Conservation (phyloP, 2,888 invertebrate genomes). For the Nephrocerus scutellatus region DNA sequence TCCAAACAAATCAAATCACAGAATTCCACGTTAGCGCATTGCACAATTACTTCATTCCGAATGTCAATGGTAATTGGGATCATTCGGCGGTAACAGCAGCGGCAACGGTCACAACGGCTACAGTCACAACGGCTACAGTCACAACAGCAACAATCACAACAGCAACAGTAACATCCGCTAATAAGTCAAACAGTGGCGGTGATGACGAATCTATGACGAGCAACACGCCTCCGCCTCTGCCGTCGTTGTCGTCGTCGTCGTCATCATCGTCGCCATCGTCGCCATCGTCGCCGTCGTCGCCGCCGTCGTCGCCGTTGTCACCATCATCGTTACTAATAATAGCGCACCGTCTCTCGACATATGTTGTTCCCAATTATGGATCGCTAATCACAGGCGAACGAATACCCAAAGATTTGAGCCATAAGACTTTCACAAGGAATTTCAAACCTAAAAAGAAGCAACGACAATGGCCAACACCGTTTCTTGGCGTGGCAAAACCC, state of each 20-base stretch:
- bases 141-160: no score
- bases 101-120: no score
- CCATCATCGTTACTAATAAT: no score
- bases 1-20: constrained; percentile 41
- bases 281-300: no score
- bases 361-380: constrained; percentile 44
- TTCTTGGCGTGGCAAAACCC: constrained; percentile 40
- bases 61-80: constrained; percentile 56
- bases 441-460: constrained; percentile 22
- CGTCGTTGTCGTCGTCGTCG: no score
- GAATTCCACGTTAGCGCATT: constrained; percentile 52
- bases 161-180: no score
- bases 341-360: background rate
- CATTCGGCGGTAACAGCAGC: constrained; percentile 30
- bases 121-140: background rate
- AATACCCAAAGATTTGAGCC: constrained; percentile 40
- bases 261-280: no score
- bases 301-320: no score
- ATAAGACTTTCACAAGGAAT: constrained; percentile 27
- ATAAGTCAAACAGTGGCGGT: no score
- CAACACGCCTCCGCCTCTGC: no score
- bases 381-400: constrained; percentile 36
- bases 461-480: constrained; percentile 26
- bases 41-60: constrained; percentile 52
- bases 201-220: constrained; percentile 1